Percentiles rank a stretch among this genome's conserved stretches.
phyloP scores from a whole-genome alignment of 2,113 vertebrate genomes.

The Channa maculata region DNA sequence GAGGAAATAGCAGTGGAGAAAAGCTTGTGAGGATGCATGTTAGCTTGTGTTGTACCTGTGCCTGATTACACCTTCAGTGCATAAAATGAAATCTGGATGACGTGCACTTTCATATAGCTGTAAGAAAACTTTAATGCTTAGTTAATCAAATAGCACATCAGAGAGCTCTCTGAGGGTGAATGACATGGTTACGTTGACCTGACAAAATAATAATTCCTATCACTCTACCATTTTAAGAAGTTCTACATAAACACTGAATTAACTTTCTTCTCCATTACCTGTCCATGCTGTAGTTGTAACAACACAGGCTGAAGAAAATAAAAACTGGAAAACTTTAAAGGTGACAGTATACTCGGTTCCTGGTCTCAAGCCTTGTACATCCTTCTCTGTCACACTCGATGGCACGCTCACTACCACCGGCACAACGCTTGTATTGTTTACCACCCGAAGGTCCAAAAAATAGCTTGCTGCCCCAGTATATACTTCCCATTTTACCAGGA shows the following conservation, averaged over 20 bases:
- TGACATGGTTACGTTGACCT: background rate
- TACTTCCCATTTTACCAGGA: slow-evolving; percentile 74
- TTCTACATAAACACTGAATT: background rate
- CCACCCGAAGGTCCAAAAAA: slow-evolving; percentile 79
- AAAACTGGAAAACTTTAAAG: slow-evolving; percentile 76
- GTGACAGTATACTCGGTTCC: slow-evolving; percentile 77
- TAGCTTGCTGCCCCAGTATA: slow-evolving; percentile 61
- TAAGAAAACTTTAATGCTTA: no score
- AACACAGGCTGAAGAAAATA: slow-evolving; percentile 52
- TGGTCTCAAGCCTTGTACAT: slow-evolving; percentile 69
- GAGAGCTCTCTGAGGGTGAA: background rate
- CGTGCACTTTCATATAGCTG: background rate
- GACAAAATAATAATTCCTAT: background rate
- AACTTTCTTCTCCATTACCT: slow-evolving; percentile 58
- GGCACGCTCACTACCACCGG: slow-evolving; percentile 68
- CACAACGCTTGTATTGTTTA: slow-evolving; percentile 48
- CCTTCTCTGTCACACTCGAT: background rate
- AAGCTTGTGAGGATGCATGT: background rate
- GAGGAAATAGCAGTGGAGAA: slow-evolving; percentile 4
- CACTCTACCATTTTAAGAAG: no score
- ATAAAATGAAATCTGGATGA: background rate
- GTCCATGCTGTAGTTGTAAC: slow-evolving; percentile 43
- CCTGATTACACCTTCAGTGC: background rate
- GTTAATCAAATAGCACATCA: no score
- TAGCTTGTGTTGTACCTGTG: background rate